A percentile compares a stretch with the other conserved stretches of the same genome.
phyloP scores from a whole-genome alignment of 2,113 vertebrate genomes.

The Neolamprologus sp. region DNA sequence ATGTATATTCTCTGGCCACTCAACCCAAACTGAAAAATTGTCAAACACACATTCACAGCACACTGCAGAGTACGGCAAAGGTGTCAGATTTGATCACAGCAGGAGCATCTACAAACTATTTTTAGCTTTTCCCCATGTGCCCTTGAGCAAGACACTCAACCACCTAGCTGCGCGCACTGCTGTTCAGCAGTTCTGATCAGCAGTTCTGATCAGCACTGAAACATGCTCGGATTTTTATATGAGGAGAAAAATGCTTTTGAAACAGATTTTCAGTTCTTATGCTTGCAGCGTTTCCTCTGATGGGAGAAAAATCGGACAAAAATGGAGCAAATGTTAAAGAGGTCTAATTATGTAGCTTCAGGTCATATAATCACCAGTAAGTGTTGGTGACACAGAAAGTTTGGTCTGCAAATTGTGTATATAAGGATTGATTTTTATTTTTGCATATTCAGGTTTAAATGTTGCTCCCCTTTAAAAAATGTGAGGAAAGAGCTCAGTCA shows the following conservation, averaged over 20 bases:
- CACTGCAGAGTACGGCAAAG: neutral
- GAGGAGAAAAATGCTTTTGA: neutral
- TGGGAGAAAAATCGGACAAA: neutral
- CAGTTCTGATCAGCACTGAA: neutral
- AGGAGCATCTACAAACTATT: neutral
- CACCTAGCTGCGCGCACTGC: neutral
- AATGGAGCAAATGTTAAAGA: neutral
- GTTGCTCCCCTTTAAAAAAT: neutral
- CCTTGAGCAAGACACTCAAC: slow-evolving; percentile 17
- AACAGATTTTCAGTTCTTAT: neutral
- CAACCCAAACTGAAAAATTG: neutral
- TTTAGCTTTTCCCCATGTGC: slow-evolving; percentile 6
- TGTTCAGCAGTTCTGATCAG: neutral
- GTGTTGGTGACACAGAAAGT: neutral
- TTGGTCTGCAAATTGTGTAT: neutral
- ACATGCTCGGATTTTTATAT: neutral
- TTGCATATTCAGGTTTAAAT: neutral
- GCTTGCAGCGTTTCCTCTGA: neutral
- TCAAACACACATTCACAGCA: neutral
- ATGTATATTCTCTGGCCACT: neutral
- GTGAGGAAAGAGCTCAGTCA: neutral
- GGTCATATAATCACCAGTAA: neutral
- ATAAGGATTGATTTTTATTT: neutral
- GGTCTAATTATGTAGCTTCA: neutral
- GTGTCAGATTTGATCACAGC: slow-evolving; percentile 2